Base-by-base conservation (phyloP, 2,113 vertebrate genomes). In the Bettongia penicillata region DNA sequence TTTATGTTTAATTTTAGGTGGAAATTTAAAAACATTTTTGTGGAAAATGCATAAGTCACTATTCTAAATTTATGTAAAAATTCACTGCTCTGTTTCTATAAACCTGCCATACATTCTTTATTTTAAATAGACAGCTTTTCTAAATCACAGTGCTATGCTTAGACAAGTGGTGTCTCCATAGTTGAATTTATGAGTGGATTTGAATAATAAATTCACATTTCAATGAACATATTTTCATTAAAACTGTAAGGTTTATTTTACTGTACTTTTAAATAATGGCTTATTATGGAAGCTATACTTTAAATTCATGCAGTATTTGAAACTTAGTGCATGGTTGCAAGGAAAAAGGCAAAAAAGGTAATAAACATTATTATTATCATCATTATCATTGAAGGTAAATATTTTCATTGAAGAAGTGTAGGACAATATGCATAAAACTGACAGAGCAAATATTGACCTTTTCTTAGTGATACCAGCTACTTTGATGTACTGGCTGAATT, bases 191-290 rank as follows among this genome's bases (percentile, higher is more conserved):
- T 99, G 98, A 99, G 98, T 98, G 98, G 99, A 99, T 99, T 99
- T 99, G 98, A 99, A 99, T 99, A 99, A 99, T 99, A 99, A 99
- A 99, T 99, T 99, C 99, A 99, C 98, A 99, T 99, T 99, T 99
- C 98, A 99, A 98, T 99, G 99, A 99, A 99, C 98, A 99, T 99
- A 99, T 99, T 99, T 99, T 99, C 98, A 99, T 99, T 99, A 99
- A 98, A 99, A 99, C 97, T 98, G 98, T 98, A 98, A 98, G 99
- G 98, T 99, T 99, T 99, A 99, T 99, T 99, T 99, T 99, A 99
- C 98, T 99, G 98, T 99, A 99, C 98, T 99, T 99, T 99, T 98
- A 99, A 99, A 99, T 99, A 99, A 99, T 99, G 98, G 98, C 98
- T 98, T 99, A 99, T 99, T 99, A 98, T 98, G 98, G 98, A 98